Percentiles rank a stretch among this genome's conserved stretches.
Evolutionary conservation across 1,140 invertebrate species (phyloP).

Genomic region (Aphaenogaster rudis): DNA sequence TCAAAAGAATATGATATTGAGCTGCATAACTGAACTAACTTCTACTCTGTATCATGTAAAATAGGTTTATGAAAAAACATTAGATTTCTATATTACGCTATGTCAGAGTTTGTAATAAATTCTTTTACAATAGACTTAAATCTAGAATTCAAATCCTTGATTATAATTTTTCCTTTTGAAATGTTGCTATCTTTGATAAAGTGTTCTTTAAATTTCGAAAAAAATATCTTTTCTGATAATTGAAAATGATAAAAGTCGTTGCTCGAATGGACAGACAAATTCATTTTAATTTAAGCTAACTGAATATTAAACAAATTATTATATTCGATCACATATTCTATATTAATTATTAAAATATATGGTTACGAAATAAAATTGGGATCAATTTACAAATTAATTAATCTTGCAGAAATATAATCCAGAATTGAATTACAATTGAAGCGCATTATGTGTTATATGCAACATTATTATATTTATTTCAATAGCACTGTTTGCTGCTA

Average conservation of each 20-base stretch:
- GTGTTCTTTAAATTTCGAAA: not conserved
- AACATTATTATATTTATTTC: not conserved
- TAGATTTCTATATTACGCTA: not conserved
- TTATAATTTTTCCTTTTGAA: not conserved
- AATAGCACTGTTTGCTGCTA: not conserved
- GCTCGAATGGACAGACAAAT: not conserved
- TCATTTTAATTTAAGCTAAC: not conserved
- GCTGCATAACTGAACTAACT: not conserved
- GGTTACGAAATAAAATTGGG: not conserved
- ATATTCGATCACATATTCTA: not conserved
- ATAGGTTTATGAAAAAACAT: constrained; percentile 11
- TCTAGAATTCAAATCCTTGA: not conserved
- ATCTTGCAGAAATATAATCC: not conserved
- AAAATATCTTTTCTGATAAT: not conserved
- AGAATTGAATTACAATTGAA: not conserved
- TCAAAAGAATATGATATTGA: not conserved
- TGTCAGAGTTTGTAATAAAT: constrained; percentile 7
- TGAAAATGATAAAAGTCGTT: not conserved
- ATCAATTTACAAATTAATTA: constrained; percentile 4
- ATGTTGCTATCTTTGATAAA: not conserved
- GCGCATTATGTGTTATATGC: not conserved
- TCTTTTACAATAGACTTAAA: not conserved
- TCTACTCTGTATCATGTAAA: not conserved
- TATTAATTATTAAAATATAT: constrained; percentile 9
- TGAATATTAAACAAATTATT: not conserved